Evolutionary conservation across 2,113 vertebrate genomes (phyloP), one percentile per base, ranked within the genome.

Genomic region (Verasper variegatus): DNA sequence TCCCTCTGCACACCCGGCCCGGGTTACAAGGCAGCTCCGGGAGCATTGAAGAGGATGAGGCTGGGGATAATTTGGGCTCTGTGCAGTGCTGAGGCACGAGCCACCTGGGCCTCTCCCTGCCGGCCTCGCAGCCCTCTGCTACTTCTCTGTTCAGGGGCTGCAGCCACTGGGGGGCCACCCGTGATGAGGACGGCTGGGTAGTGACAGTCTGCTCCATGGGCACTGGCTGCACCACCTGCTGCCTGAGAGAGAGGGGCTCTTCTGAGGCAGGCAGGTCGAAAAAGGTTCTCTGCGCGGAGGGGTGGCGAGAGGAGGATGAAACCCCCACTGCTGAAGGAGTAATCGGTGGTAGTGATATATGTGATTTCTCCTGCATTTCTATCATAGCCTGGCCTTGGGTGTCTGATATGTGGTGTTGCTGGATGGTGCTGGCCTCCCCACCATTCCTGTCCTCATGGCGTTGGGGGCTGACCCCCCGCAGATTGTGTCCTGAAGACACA

Each of bases 151-250:
- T 83, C 75, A 94, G 80, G 12, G 96, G 91, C 67, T 95, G 95
- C 14, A 97, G 87, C 96, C 96, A 98, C 74, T 94, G 89, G 0
- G 96, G 96, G 15, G 95, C 21, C 61, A 88, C 91, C 2, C 90
- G 76, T 31, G 87, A 90, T 2, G 92, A 91, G 11, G 92, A 67
- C 0, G 92, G 91, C 84, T 94, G 94, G 26, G 91, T 92, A 70
- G 93, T 94, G 64, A 94, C 91, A 6, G 93, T 85, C 76, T 91
- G 94, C 81, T 94, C 92, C 0, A 58, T 79, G 47, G 91, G 65
- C 4, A 51, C 86, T 21, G 91, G 69, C 61, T 84, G 93, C 68
- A 95, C 95, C 85, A 87, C 91, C 71, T 94, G 94, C 31, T 94
- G 86, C 0, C 86, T 91, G 76, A 92, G 76, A 15, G 78, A 76